Percentiles rank a stretch among this genome's conserved stretches.
Conservation (phyloP, 2,797 vertebrate species). For the Eulemur coronatus region DNA sequence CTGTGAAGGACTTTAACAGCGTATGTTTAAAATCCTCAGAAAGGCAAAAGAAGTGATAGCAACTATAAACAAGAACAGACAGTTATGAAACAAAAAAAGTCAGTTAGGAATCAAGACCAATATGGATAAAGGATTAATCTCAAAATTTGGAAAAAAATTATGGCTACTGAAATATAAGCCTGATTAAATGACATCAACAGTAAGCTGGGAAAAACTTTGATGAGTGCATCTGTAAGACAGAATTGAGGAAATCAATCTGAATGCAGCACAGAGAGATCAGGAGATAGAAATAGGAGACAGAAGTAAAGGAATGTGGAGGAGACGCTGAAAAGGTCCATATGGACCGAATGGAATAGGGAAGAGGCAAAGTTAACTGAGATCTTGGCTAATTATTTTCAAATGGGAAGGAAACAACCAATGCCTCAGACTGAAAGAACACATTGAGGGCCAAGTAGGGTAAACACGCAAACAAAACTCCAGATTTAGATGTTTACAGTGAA, state of each 20-base stretch:
- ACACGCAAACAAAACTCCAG: not conserved
- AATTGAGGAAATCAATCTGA: not conserved
- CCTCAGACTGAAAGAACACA: too few species aligned
- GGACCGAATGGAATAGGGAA: not conserved
- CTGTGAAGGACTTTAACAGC: not conserved
- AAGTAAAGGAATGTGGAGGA: not conserved
- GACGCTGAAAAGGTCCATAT: accelerated
- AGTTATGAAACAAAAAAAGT: not conserved
- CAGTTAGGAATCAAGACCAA: not conserved
- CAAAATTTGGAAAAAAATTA: not conserved
- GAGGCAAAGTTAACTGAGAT: not conserved
- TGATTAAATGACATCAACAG: not conserved
- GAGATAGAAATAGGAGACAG: not conserved
- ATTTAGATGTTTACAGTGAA: not conserved
- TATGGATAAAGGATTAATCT: not conserved
- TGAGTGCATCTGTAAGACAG: not conserved
- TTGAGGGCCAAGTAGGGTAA: not conserved
- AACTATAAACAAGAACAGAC: not conserved
- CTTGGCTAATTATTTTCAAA: not conserved
- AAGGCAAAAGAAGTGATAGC: not conserved
- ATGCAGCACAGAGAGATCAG: not conserved
- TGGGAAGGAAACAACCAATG: not conserved
- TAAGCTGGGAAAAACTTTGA: not conserved
- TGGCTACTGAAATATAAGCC: not conserved
- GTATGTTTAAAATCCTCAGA: not conserved